These are phyloP conservation scores for Sebastolobus altivelis DNA, from an alignment of 2,797 vertebrate genomes.

Conservation along the genomic window DNA sequence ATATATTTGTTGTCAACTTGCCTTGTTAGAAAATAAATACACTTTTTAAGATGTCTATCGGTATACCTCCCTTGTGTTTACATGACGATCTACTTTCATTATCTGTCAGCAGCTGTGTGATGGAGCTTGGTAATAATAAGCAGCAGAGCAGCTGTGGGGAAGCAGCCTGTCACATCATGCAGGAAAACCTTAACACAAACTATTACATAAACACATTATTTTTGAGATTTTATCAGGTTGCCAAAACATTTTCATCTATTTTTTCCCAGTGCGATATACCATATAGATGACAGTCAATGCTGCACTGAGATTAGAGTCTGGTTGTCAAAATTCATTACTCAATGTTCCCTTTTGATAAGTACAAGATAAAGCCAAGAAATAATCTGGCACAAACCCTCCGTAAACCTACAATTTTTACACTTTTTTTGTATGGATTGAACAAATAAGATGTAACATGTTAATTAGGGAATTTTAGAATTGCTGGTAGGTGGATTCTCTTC, in stretches of 20 bases:
- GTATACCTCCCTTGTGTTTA: constrained; percentile 23
- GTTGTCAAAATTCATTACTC: not conserved
- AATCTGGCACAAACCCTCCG: not conserved
- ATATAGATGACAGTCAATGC: not conserved
- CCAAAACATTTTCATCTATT: not conserved
- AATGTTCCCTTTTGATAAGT: constrained; percentile 6
- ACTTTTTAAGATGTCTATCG: not conserved
- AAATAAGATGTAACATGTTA: not conserved
- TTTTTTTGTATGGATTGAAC: not conserved
- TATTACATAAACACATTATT: not conserved
- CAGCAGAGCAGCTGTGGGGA: constrained; percentile 6
- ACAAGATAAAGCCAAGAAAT: constrained; percentile 2
- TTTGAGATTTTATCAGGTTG: not conserved
- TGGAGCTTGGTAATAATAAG: constrained; percentile 23
- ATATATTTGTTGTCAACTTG: not conserved
- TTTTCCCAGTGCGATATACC: not conserved
- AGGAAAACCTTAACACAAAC: not conserved
- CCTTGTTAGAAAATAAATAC: not conserved
- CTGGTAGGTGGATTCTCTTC: not conserved
- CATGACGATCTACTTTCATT: constrained; percentile 15
- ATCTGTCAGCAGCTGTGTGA: constrained; percentile 27
- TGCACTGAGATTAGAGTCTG: not conserved
- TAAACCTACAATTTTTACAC: not conserved
- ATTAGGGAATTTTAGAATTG: not conserved
- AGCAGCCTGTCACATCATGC: constrained; percentile 6